These are phyloP conservation scores for Trichoplusia ni DNA, from an alignment of 1,140 invertebrate genomes.

Conservation along the genomic window DNA sequence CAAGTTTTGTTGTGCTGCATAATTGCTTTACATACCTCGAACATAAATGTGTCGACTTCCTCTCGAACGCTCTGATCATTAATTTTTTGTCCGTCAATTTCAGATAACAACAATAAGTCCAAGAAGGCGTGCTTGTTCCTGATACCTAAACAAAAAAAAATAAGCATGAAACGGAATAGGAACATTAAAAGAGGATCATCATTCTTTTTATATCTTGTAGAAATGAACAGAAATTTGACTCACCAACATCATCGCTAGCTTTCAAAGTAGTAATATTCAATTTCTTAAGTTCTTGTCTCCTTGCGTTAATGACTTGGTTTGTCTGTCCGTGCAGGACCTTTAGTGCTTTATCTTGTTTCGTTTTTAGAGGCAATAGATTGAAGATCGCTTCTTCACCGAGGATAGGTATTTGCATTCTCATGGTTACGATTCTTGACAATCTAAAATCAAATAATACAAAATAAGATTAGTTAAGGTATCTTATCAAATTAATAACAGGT, in stretches of 20 bases:
- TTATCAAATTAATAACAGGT: too few species aligned
- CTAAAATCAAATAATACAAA: conserved; percentile 52
- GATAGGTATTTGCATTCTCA: conserved; percentile 67
- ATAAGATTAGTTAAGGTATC: too few species aligned
- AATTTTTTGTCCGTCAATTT: conserved; percentile 82
- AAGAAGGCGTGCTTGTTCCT: conserved; percentile 88
- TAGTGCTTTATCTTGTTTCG: conserved; percentile 81
- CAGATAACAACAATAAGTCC: conserved; percentile 87
- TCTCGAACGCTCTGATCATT: conserved; percentile 86
- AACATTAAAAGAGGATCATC: too few species aligned
- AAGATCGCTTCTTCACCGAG: conserved; percentile 66
- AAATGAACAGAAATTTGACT: too few species aligned
- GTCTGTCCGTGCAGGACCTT: conserved; percentile 87
- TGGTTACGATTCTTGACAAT: conserved; percentile 62
- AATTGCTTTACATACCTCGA: conserved; percentile 83
- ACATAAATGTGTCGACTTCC: conserved; percentile 90
- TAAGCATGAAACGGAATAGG: too few species aligned
- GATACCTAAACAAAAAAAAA: conserved; percentile 63
- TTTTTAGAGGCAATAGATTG: conserved; percentile 62
- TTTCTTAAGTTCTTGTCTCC: conserved; percentile 61
- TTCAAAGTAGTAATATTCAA: conserved; percentile 46
- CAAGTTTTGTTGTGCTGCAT: too few species aligned
- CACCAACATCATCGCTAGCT: conserved; percentile 49
- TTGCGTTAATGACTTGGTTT: conserved; percentile 80
- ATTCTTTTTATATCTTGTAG: too few species aligned